Evolutionary conservation across 2,113 vertebrate species (phyloP).

Genomic region (Falcunculus frontatus): DNA sequence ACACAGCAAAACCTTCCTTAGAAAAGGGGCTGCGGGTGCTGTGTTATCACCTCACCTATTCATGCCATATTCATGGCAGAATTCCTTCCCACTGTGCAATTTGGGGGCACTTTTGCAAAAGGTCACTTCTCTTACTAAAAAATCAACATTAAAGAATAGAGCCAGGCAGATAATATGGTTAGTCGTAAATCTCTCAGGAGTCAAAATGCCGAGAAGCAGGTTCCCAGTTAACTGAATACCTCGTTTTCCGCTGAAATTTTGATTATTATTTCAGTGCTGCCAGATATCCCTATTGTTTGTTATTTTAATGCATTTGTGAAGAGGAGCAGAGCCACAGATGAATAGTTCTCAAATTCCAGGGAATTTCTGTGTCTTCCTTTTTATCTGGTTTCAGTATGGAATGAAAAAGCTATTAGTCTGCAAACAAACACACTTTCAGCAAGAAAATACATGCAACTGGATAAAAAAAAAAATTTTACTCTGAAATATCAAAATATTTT

Average conservation of each 20-base stretch:
- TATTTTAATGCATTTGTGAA: not conserved
- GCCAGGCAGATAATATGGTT: not conserved
- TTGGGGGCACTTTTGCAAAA: not conserved
- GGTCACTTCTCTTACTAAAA: not conserved
- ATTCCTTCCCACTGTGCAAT: not conserved
- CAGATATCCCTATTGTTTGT: not conserved
- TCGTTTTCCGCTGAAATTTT: not conserved
- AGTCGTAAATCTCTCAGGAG: not conserved
- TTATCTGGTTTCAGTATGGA: not conserved
- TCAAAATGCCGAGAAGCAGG: not conserved
- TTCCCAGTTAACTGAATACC: not conserved
- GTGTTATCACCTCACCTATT: not conserved
- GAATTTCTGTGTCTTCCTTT: not conserved
- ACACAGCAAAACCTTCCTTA: not conserved
- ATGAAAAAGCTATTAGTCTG: not conserved
- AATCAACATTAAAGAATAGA: not conserved
- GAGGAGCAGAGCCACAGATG: not conserved
- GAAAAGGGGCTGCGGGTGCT: not conserved
- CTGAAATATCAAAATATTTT: not conserved
- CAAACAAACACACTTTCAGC: not conserved
- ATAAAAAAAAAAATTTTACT: not conserved
- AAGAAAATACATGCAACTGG: not conserved
- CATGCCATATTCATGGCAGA: fast-evolving
- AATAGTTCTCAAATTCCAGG: not conserved
- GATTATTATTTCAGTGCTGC: not conserved